These are phyloP conservation scores for Daubentonia madagascariensis DNA, from an alignment of 2,113 vertebrate species.

Conservation along the genomic window DNA sequence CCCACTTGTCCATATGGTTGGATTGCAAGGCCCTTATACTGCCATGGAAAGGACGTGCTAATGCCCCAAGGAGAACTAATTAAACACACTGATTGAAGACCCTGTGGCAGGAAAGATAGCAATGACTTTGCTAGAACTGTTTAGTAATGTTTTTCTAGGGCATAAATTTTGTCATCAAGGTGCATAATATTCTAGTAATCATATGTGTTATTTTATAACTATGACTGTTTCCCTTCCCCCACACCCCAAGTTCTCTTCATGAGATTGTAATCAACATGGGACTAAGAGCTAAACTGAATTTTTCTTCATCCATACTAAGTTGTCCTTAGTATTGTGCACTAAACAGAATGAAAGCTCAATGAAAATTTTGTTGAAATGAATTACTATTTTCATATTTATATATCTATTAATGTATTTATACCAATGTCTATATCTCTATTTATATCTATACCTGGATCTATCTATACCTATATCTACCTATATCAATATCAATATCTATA, in stretches of 20 bases:
- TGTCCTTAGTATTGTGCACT: no score
- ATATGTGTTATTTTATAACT: neutral
- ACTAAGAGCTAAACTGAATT: fast-evolving
- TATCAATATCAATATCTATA: neutral
- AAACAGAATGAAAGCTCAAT: fast-evolving
- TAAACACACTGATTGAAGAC: fast-evolving
- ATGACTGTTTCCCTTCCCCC: neutral
- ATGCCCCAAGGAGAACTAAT: fast-evolving
- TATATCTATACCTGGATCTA: neutral
- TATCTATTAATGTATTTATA: neutral
- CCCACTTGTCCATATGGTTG: neutral
- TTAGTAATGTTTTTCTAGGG: neutral
- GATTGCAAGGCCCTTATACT: fast-evolving
- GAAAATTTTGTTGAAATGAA: no score
- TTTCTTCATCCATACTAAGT: no score
- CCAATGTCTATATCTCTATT: neutral
- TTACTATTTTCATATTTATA: fast-evolving
- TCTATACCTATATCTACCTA: fast-evolving
- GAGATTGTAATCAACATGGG: neutral
- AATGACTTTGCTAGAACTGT: neutral
- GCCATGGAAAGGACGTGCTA: neutral
- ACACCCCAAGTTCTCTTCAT: no score
- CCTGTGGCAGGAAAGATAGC: neutral
- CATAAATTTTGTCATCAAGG: neutral
- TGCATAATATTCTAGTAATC: neutral